Evolutionary conservation across 2,888 invertebrate species (phyloP).

Genomic region (Philonicus albiceps): DNA sequence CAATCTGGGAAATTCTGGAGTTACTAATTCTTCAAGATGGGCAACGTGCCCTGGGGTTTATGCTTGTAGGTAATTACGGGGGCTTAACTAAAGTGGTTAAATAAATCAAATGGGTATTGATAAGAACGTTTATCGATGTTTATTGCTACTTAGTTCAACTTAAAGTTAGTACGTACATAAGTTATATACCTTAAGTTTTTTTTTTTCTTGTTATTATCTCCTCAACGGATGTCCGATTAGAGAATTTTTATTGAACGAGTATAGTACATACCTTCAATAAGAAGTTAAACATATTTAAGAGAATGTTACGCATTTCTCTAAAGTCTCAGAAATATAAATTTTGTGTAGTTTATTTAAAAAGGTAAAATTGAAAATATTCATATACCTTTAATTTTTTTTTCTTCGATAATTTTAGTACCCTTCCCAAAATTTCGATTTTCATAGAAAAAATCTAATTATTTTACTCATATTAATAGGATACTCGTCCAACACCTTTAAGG

Average conservation of each 20-base stretch:
- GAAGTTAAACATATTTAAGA: not conserved
- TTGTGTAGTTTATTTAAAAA: too few species aligned
- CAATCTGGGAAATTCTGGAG: not conserved
- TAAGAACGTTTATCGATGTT: not conserved
- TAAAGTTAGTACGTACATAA: not conserved
- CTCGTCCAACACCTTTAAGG: too few species aligned
- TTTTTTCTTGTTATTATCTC: not conserved
- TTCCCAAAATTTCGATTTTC: too few species aligned
- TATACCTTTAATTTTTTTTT: too few species aligned
- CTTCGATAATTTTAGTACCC: too few species aligned
- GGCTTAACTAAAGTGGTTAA: not conserved
- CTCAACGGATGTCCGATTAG: not conserved
- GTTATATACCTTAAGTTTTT: not conserved
- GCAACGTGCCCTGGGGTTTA: not conserved
- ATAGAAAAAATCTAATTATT: too few species aligned
- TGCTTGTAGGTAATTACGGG: not conserved
- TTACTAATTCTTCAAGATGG: not conserved
- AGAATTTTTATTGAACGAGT: not conserved
- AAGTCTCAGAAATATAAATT: not conserved
- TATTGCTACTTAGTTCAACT: not conserved
- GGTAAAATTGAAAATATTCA: too few species aligned
- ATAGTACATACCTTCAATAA: not conserved
- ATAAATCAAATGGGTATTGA: not conserved
- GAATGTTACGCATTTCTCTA: not conserved
- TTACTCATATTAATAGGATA: too few species aligned